Evolutionary conservation across 2,797 vertebrate genomes (phyloP).

Genomic region (Premnoplex brunnescens): DNA sequence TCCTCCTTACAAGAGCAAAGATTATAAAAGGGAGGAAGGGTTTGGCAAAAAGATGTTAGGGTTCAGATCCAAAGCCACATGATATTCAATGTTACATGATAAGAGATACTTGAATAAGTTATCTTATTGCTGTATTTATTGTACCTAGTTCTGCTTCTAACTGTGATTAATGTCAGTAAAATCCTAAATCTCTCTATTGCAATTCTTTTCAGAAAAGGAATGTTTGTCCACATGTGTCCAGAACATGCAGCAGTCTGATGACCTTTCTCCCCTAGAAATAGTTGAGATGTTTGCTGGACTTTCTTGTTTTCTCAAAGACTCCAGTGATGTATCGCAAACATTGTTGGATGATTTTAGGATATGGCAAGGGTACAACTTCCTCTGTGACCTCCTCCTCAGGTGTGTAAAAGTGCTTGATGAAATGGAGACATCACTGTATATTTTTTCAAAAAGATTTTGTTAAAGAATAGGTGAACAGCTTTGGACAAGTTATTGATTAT

Average conservation of each 20-base stretch:
- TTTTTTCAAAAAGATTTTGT: background rate
- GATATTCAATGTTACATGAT: background rate
- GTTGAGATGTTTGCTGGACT: slow-evolving; percentile 98
- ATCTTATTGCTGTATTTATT: background rate
- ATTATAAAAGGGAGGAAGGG: background rate
- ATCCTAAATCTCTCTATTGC: background rate
- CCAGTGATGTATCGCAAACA: slow-evolving; percentile 95
- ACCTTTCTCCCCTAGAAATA: slow-evolving; percentile 95
- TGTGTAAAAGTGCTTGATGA: slow-evolving; percentile 57
- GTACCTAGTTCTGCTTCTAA: background rate
- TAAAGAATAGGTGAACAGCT: background rate
- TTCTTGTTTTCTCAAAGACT: slow-evolving; percentile 98
- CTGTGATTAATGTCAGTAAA: background rate
- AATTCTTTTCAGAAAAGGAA: slow-evolving; percentile 90
- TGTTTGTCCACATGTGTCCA: slow-evolving; percentile 95
- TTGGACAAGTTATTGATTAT: background rate
- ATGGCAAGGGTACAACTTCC: slow-evolving; percentile 97
- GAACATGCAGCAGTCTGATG: slow-evolving; percentile 99
- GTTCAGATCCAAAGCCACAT: background rate
- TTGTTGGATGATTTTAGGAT: slow-evolving; percentile 96
- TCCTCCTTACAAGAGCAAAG: background rate
- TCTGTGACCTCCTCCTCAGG: slow-evolving; percentile 97
- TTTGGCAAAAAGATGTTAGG: background rate
- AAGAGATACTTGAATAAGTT: background rate
- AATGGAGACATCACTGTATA: background rate